Evolutionary conservation across 2,888 invertebrate species (phyloP).

Genomic region (Diloba caeruleocephala): DNA sequence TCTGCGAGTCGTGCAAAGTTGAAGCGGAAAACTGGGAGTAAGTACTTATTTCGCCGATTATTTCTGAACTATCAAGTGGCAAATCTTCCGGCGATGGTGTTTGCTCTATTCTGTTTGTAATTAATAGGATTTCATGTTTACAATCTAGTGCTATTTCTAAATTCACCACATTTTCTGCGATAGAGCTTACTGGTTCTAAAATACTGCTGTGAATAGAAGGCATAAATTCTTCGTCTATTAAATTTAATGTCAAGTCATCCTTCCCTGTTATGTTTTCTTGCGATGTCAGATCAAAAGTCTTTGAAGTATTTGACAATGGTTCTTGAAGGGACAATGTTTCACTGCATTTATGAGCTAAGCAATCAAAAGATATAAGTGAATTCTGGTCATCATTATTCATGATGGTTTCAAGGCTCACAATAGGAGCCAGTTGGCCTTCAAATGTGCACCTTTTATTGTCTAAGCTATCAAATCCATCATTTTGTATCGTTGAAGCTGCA

Average conservation of each 20-base stretch:
- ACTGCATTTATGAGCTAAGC: conserved; percentile 48
- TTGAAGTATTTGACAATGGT: conserved; percentile 67
- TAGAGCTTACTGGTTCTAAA: conserved; percentile 89
- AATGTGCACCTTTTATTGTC: conserved; percentile 59
- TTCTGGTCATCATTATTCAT: conserved; percentile 65
- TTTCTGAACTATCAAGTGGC: conserved; percentile 93
- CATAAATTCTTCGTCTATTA: conserved; percentile 90
- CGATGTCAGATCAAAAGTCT: conserved; percentile 56
- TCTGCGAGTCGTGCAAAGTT: conserved; percentile 87
- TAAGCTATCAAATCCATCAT: conserved; percentile 78
- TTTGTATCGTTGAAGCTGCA: conserved; percentile 86
- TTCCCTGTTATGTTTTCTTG: conserved; percentile 57
- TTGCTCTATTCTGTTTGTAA: conserved; percentile 90
- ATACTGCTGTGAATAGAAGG: conserved; percentile 90
- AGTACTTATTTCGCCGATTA: conserved; percentile 89
- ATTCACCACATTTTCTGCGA: conserved; percentile 86
- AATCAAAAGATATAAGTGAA: conserved; percentile 51
- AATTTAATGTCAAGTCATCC: conserved; percentile 71
- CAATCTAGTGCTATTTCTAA: conserved; percentile 87
- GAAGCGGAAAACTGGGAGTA: conserved; percentile 86
- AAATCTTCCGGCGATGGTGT: conserved; percentile 96
- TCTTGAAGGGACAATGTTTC: conserved; percentile 53
- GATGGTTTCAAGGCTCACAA: conserved; percentile 69
- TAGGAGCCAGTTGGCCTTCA: conserved; percentile 67
- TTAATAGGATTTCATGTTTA: conserved; percentile 78